These are phyloP conservation scores for Lasioglossum figueresi DNA, from an alignment of 2,888 invertebrate genomes.

Conservation along the genomic window DNA sequence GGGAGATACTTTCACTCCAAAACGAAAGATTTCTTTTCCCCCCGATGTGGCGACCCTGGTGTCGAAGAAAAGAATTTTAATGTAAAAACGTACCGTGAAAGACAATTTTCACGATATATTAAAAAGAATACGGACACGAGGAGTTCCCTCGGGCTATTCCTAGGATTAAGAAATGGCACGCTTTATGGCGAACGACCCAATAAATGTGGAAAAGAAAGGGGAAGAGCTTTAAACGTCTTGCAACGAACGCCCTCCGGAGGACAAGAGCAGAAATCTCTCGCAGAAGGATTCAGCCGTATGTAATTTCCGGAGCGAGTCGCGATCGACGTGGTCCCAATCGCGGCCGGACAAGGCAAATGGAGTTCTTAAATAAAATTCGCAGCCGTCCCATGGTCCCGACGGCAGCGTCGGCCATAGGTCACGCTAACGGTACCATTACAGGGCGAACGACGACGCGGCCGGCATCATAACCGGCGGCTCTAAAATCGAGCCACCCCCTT, in stretches of 20 bases:
- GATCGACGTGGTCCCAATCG: neutral
- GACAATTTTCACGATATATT: too few species aligned
- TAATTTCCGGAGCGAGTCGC: neutral
- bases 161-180: too few species aligned
- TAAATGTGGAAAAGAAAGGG: neutral
- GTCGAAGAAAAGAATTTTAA: too few species aligned
- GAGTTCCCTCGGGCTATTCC: too few species aligned
- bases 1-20: too few species aligned
- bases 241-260: neutral
- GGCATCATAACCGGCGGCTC: constrained; percentile 29
- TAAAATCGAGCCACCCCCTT: constrained; percentile 31
- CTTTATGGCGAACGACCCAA: neutral
- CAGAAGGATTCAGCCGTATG: neutral
- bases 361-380: constrained; percentile 35
- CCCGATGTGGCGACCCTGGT: too few species aligned
- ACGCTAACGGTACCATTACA: constrained; percentile 42
- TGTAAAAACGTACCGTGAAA: too few species aligned
- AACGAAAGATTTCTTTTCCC: too few species aligned
- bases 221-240: too few species aligned
- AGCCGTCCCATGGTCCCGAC: constrained; percentile 31
- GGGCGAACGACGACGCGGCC: constrained; percentile 7
- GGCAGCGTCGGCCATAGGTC: constrained; percentile 30
- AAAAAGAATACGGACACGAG: too few species aligned
- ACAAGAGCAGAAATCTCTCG: neutral
- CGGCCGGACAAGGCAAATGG: constrained; percentile 4